Evolutionary conservation across 2,113 vertebrate genomes (phyloP).

Genomic region (rat (Rattus norvegicus)): DNA sequence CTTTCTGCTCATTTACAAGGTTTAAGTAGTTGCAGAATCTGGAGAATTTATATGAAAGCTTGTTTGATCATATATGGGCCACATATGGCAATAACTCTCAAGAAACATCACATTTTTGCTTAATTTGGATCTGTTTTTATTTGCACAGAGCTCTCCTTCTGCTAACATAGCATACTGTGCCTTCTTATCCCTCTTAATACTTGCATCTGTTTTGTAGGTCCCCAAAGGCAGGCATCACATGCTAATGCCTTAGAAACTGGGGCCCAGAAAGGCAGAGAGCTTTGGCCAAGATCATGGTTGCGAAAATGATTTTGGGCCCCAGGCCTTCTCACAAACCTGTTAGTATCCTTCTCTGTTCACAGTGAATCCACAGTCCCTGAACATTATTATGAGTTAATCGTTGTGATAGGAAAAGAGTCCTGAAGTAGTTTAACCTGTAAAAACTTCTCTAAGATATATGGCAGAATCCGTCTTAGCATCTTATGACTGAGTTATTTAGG

Average conservation of each 20-base stretch:
- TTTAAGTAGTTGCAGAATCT: slow-evolving; percentile 57
- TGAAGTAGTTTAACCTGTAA: slow-evolving; percentile 24
- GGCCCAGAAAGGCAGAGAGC: neutral
- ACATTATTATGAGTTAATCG: slow-evolving; percentile 5
- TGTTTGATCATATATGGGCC: slow-evolving; percentile 4
- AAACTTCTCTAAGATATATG: neutral
- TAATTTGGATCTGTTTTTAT: slow-evolving; percentile 21
- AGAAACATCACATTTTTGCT: neutral
- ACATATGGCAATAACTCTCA: neutral
- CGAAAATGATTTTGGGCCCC: slow-evolving; percentile 4
- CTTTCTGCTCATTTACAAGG: slow-evolving; percentile 13
- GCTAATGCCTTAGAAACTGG: neutral
- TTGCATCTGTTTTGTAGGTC: neutral
- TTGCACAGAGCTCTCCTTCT: neutral
- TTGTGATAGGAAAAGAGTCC: slow-evolving; percentile 4
- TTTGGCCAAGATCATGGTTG: slow-evolving; percentile 38
- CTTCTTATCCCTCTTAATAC: slow-evolving; percentile 18
- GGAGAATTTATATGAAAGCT: slow-evolving; percentile 41
- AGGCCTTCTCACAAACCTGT: slow-evolving; percentile 7
- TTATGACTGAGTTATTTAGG: neutral
- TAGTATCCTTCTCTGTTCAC: neutral
- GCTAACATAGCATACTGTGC: neutral
- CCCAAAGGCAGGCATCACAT: slow-evolving; percentile 25
- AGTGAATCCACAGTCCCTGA: neutral
- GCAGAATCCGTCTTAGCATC: neutral